Evolutionary conservation across 2,113 vertebrate species (phyloP).

Genomic region (Electrona antarctica): DNA sequence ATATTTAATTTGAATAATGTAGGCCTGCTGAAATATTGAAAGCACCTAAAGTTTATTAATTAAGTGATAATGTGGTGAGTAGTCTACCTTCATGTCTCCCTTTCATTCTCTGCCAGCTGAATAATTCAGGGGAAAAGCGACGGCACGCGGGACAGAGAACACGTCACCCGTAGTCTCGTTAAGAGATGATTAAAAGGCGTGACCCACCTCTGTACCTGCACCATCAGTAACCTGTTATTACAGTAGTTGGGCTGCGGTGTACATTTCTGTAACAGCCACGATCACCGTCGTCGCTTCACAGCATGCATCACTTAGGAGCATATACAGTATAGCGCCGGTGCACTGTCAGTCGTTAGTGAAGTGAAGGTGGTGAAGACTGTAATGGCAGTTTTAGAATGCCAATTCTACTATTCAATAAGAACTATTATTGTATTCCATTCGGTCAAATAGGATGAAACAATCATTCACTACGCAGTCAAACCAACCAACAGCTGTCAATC

Average conservation of each 20-base stretch:
- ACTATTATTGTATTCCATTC: too few species aligned
- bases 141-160: conserved; percentile 57
- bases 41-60: conserved; percentile 74
- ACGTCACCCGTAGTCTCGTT: conserved; percentile 58
- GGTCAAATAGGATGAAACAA: too few species aligned
- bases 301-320: conserved; percentile 71
- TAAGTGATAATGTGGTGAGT: conserved; percentile 64
- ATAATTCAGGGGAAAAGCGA: conserved; percentile 55
- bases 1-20: conserved; percentile 76
- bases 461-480: too few species aligned
- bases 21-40: conserved; percentile 66
- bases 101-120: conserved; percentile 47
- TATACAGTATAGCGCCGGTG: conserved; percentile 15
- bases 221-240: conserved; percentile 54
- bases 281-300: conserved; percentile 52
- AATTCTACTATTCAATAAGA: too few species aligned
- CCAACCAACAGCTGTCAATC: too few species aligned
- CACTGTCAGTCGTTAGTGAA: conserved; percentile 14
- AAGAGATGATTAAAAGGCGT: conserved; percentile 64
- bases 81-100: conserved; percentile 57
- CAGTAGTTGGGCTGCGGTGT: conserved; percentile 20
- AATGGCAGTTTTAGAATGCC: too few species aligned
- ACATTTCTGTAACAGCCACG: conserved; percentile 35
- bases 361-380: too few species aligned
- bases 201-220: conserved; percentile 34